A percentile compares a stretch with the other conserved stretches of the same genome.
phyloP scores from a whole-genome alignment of 2,888 invertebrate genomes.

The Steromphala cineraria region DNA sequence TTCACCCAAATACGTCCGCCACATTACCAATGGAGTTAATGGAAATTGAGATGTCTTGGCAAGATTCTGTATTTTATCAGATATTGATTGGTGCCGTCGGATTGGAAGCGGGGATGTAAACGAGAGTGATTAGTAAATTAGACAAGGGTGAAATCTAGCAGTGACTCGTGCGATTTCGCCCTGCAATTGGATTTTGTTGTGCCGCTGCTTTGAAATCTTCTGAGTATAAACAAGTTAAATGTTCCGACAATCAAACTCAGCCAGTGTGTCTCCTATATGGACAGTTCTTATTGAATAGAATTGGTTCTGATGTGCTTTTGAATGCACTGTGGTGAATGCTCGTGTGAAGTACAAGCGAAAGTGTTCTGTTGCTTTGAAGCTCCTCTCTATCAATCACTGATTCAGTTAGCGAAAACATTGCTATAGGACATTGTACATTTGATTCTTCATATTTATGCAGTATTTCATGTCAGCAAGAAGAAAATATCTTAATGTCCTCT shows the following conservation, averaged over 20 bases:
- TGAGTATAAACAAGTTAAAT: not conserved
- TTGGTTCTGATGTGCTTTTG: too few species aligned
- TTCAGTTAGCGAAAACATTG: too few species aligned
- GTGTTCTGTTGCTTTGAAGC: too few species aligned
- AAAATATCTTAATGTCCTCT: too few species aligned
- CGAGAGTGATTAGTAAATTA: slow-evolving; percentile 12
- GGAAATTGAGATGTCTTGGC: not conserved
- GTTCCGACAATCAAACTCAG: not conserved
- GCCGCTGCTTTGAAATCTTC: not conserved
- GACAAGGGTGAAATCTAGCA: slow-evolving; percentile 5
- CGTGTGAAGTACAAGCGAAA: too few species aligned
- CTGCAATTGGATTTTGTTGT: not conserved
- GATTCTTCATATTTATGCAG: too few species aligned
- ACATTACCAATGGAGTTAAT: not conserved
- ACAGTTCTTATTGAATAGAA: too few species aligned
- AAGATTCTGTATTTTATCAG: slow-evolving; percentile 1
- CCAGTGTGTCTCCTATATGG: too few species aligned
- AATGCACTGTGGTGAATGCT: too few species aligned
- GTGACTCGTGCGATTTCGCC: not conserved
- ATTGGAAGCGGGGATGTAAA: not conserved
- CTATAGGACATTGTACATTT: too few species aligned
- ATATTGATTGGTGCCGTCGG: not conserved
- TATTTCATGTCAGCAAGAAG: too few species aligned
- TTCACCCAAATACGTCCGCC: not conserved
- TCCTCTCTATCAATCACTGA: too few species aligned